phyloP scores from a whole-genome alignment of 2,888 invertebrate genomes.

The Eupithecia subumbrata region DNA sequence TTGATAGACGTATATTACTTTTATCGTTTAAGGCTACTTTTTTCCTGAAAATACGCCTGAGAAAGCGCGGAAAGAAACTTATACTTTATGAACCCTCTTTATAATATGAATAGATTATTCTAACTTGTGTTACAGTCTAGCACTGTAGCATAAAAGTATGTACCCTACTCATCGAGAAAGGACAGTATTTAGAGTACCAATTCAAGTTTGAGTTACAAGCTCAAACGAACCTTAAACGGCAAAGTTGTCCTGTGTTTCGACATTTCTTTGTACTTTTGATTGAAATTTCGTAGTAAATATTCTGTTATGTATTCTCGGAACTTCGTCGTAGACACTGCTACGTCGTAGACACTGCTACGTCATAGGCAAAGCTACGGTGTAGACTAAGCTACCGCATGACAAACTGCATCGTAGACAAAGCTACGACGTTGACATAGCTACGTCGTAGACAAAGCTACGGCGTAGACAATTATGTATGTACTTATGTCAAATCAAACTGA shows the following conservation, averaged over 20 bases:
- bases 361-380: background rate
- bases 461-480: background rate
- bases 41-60: too few species aligned
- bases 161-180: background rate
- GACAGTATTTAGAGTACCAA: background rate
- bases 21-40: too few species aligned
- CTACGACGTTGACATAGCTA: background rate
- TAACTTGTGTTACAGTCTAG: too few species aligned
- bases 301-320: background rate
- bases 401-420: background rate
- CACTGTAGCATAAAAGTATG: too few species aligned
- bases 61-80: too few species aligned
- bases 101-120: too few species aligned
- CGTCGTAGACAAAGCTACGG: background rate
- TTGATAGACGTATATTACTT: too few species aligned
- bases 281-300: background rate
- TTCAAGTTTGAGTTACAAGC: background rate
- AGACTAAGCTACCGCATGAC: background rate
- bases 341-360: background rate
- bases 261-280: background rate
- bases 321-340: background rate
- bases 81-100: too few species aligned
- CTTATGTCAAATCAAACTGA: background rate
- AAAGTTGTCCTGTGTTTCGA: background rate
- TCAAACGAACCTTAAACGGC: too few species aligned